phyloP scores from a whole-genome alignment of 1,140 invertebrate species.

The Centruroides sculpturatus region DNA sequence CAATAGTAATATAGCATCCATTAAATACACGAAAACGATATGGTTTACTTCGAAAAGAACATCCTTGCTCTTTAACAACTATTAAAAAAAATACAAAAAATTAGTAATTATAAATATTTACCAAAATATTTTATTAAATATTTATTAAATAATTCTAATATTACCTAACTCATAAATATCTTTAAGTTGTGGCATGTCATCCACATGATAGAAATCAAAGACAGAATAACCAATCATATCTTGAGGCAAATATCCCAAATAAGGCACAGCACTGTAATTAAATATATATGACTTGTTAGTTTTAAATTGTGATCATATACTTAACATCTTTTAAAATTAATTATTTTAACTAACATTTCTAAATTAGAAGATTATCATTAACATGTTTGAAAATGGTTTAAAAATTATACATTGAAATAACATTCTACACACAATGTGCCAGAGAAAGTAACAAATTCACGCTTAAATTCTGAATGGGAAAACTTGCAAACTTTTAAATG shows the following conservation, averaged over 20 bases:
- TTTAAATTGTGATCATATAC: neutral
- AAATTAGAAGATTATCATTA: no score
- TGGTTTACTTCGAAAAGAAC: constrained; percentile 56
- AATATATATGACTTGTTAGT: neutral
- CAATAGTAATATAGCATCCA: constrained; percentile 60
- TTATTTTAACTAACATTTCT: no score
- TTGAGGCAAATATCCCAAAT: constrained; percentile 75
- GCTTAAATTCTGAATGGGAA: no score
- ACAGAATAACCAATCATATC: constrained; percentile 66
- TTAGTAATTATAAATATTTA: constrained; percentile 1
- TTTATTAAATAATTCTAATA: neutral
- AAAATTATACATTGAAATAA: no score
- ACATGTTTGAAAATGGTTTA: no score
- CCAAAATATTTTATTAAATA: neutral
- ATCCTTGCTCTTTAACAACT: constrained; percentile 44
- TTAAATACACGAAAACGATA: constrained; percentile 67
- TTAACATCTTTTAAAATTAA: no score
- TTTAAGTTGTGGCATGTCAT: constrained; percentile 61
- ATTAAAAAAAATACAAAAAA: constrained; percentile 6
- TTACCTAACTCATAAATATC: constrained; percentile 67
- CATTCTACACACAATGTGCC: no score
- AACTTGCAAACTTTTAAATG: no score
- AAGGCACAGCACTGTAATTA: constrained; percentile 46
- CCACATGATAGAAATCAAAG: constrained; percentile 74
- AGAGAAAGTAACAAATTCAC: no score